Evolutionary conservation across 2,797 vertebrate species (phyloP), one percentile per base, ranked within the genome.

Genomic region (Capromys pilorides): DNA sequence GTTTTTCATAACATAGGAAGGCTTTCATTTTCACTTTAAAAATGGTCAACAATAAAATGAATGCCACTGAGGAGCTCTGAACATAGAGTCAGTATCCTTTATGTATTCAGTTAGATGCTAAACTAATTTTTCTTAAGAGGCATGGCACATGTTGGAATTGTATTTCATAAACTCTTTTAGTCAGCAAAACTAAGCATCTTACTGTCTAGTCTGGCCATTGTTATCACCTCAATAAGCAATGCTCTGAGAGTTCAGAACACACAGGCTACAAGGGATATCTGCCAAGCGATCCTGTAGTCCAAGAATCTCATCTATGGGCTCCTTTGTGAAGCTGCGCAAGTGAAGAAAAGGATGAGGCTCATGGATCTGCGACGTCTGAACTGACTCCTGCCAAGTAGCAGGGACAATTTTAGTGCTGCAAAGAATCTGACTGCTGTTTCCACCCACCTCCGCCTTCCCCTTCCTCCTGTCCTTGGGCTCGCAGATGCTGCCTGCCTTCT

Each of bases 401-500:
- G 96, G 96, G 96, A 97, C 96, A 97, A 97, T 97, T 97, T 97
- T 97, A 97, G 97, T 96, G 96, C 97, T 85, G 92, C 95, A 39
- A 90, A 96, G 97, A 97, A 86, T 93, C 96, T 85, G 96, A 96
- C 96, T 97, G 96, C 97, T 96, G 97, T 95, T 97, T 89, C 97
- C 96, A 80, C 97, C 97, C 64, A 94, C 97, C 95, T 95, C 95
- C 77, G 95, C 96, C 97, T 96, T 96, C 97, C 90, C 94, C 97
- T 97, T 97, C 97, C 97, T 96, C 96, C 97, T 97, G 96, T 97
- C 97, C 97, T 96, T 95, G 96, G 90, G 93, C 90, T 64, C 96
- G 49, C 97, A 97, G 97, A 96, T 97, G 97, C 97, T 69, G 94
- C 96, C 95, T 95, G 96, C 97, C 97, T 97, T 97, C 97, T 97